These are phyloP conservation scores for Lagodon rhomboides DNA, from an alignment of 2,797 vertebrate genomes.

Conservation along the genomic window DNA sequence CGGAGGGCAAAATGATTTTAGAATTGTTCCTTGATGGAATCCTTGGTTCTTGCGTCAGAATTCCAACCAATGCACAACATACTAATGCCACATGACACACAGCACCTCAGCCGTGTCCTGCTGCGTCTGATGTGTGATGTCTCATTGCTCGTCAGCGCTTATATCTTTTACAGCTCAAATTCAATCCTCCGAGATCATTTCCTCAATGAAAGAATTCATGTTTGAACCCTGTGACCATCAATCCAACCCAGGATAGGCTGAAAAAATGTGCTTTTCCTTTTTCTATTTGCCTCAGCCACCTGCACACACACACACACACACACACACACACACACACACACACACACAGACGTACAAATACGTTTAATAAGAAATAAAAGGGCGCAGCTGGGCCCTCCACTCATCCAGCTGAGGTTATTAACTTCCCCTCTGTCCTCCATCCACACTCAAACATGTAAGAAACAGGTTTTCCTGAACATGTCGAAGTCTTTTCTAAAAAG, in stretches of 20 bases:
- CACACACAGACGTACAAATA: not conserved
- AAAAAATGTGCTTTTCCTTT: slow-evolving; percentile 12
- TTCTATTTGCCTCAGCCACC: slow-evolving; percentile 30
- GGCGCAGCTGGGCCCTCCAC: slow-evolving; percentile 40
- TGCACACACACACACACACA: slow-evolving; percentile 12
- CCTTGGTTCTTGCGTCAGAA: not conserved
- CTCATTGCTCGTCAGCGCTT: not conserved
- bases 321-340: slow-evolving; percentile 1
- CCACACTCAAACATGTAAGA: not conserved
- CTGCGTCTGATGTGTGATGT: slow-evolving; percentile 1
- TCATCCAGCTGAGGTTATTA: slow-evolving; percentile 39
- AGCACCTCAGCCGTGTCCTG: not conserved
- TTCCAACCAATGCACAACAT: not conserved
- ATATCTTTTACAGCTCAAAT: slow-evolving; percentile 6
- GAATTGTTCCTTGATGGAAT: not conserved
- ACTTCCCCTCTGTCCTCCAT: not conserved
- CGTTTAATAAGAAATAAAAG: slow-evolving; percentile 20
- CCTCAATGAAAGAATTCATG: not conserved
- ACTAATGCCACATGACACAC: not conserved
- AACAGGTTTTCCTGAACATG: slow-evolving; percentile 13
- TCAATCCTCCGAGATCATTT: slow-evolving; percentile 10
- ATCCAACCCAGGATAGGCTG: not conserved
- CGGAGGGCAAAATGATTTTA: not conserved
- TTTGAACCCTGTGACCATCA: slow-evolving; percentile 29
- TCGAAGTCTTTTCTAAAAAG: not conserved